Evolutionary conservation across 2,888 invertebrate genomes (phyloP).

Genomic region (Plusia festucae): DNA sequence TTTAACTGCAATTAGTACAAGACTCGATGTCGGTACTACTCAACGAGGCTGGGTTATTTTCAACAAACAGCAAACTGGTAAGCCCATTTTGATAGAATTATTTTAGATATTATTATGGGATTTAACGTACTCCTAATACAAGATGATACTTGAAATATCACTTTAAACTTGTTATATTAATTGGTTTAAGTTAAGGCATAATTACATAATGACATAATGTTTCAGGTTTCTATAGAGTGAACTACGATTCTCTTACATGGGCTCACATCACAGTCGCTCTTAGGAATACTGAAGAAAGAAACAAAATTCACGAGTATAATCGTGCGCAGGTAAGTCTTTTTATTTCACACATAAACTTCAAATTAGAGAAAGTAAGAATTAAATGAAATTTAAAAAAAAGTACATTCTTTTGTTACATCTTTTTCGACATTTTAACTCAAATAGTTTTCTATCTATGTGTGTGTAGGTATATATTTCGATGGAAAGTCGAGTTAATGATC

Average conservation of each 20-base stretch:
- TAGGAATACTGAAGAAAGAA: constrained; percentile 69
- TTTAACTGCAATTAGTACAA: constrained; percentile 61
- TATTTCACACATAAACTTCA: background rate
- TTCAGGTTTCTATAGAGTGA: constrained; percentile 90
- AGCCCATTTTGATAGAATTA: constrained; percentile 32
- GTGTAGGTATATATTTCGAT: too few species aligned
- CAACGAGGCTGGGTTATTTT: constrained; percentile 90
- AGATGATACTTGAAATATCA: too few species aligned
- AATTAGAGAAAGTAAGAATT: too few species aligned
- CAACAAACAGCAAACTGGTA: constrained; percentile 90
- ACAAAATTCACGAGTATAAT: constrained; percentile 89
- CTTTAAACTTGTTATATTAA: background rate
- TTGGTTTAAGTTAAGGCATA: background rate
- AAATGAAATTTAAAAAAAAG: too few species aligned
- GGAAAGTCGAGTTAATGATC: too few species aligned
- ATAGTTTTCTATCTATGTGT: too few species aligned
- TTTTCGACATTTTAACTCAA: too few species aligned
- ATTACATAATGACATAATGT: background rate
- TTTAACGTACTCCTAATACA: background rate
- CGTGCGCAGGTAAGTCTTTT: constrained; percentile 90
- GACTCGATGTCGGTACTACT: constrained; percentile 69
- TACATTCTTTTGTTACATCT: too few species aligned
- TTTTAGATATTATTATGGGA: too few species aligned
- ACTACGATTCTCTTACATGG: constrained; percentile 90
- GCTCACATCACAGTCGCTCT: constrained; percentile 86